Evolutionary conservation across 2,113 vertebrate species (phyloP), one percentile per base, ranked within the genome.

Genomic region (Prochilodus magdalenae): DNA sequence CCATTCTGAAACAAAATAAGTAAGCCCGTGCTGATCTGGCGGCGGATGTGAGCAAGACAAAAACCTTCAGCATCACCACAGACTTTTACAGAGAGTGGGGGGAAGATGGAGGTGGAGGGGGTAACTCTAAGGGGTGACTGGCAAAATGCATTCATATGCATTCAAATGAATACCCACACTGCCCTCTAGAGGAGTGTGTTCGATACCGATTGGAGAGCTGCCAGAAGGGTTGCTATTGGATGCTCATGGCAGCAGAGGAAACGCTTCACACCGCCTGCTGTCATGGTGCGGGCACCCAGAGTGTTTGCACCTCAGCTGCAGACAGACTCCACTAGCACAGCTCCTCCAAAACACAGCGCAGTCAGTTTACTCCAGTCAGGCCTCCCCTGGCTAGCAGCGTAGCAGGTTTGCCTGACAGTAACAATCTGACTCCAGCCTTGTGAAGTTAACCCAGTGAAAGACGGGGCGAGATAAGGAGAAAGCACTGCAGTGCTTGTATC

Each of bases 141-240:
- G 72, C 27, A 71, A 77, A 55, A 72, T 77, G 44, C 81, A 80
- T 63, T 73, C 67, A 59, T 33, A 16, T 33, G 53, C 47, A 62
- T 62, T 44, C 40, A 80, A 47, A 13, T 44, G 67, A 80, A 73
- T 73, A 63, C 53, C 79, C 60, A 59, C 79, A 80, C 70, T 73
- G 79, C 79, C 79, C 79, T 80, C 79, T 80, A 65, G 40, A 73
- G 79, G 79, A 73, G 22, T 5, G 7, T 53, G n/a, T 65, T 36
- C 53, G 57, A 71, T 63, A 80, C 57, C 62, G 20, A 27, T 30
- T 65, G 16, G 44, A 44, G 22, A 1, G 66, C 36, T 53, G 60
- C 55, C 40, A 65, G 62, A 15, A 27, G 49, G 36, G 59, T 73
- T 59, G 62, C 27, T 63, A 12, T 80, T 73, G 15, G 27, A 73